These are phyloP conservation scores for Etheostoma cragini DNA, from an alignment of 2,113 vertebrate genomes.

Conservation along the genomic window DNA sequence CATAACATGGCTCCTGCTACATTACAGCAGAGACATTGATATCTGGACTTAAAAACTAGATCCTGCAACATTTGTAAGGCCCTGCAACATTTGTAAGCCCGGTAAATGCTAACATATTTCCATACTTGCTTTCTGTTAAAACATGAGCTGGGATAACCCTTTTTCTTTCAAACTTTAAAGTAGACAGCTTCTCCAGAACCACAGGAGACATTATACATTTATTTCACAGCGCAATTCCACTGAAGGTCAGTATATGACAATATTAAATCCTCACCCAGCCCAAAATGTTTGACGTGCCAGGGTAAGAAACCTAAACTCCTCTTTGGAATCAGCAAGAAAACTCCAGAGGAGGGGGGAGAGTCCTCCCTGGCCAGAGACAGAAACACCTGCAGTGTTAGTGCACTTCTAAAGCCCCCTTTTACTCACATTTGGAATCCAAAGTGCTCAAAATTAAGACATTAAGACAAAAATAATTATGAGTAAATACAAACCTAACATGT, in stretches of 20 bases:
- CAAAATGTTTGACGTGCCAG: too few species aligned
- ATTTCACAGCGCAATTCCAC: too few species aligned
- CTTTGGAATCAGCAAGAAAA: conserved; percentile 11
- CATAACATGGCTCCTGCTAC: not conserved
- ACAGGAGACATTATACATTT: too few species aligned
- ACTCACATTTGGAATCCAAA: not conserved
- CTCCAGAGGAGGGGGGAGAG: not conserved
- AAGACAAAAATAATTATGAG: not conserved
- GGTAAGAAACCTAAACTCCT: not conserved
- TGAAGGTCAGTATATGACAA: too few species aligned
- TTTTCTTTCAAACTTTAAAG: too few species aligned
- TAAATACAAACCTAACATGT: not conserved
- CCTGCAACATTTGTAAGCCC: too few species aligned
- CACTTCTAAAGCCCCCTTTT: conserved; percentile 59
- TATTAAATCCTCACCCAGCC: too few species aligned
- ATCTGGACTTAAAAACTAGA: not conserved
- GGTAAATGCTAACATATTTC: too few species aligned
- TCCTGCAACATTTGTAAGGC: too few species aligned
- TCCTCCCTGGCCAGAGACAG: not conserved
- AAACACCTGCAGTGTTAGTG: conserved; percentile 23
- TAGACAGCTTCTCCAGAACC: too few species aligned
- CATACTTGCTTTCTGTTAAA: too few species aligned
- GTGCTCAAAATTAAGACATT: not conserved
- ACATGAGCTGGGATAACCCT: too few species aligned
- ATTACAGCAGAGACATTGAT: not conserved